Evolutionary conservation across 1,140 invertebrate species (phyloP).

Genomic region (Anastrepha obliqua): DNA sequence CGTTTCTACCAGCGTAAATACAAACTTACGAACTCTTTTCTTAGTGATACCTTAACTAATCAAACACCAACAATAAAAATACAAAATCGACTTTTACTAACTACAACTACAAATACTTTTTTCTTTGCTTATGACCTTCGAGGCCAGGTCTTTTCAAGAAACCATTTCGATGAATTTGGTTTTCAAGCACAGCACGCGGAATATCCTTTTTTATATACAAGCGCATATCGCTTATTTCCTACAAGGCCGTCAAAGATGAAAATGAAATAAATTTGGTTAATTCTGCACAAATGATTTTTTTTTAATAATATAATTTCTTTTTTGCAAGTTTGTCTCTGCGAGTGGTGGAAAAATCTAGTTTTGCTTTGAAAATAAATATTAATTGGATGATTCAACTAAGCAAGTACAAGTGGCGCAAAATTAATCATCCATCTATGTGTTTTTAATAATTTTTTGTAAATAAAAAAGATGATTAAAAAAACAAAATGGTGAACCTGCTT

Average conservation of each 20-base stretch:
- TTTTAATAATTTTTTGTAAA: too few relatives aligned
- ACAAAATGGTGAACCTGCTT: too few relatives aligned
- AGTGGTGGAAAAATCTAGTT: too few relatives aligned
- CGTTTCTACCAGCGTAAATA: neutral
- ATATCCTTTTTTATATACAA: too few relatives aligned
- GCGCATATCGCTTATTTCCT: neutral
- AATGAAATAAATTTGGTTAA: neutral
- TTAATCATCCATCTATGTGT: too few relatives aligned
- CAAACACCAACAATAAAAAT: neutral
- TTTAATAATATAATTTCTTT: too few relatives aligned
- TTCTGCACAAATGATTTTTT: too few relatives aligned
- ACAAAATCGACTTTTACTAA: neutral
- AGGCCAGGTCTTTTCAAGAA: neutral
- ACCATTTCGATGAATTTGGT: neutral
- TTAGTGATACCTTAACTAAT: neutral
- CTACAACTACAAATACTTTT: neutral
- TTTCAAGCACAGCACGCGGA: neutral
- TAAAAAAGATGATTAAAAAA: too few relatives aligned
- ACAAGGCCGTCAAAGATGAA: neutral
- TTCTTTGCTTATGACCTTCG: neutral
- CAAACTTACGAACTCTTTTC: neutral
- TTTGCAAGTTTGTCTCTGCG: too few relatives aligned
- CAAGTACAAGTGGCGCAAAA: too few relatives aligned
- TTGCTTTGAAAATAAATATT: too few relatives aligned
- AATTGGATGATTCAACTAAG: too few relatives aligned